Evolutionary conservation across 2,888 invertebrate species (phyloP), one percentile per base, ranked within the genome.

Genomic region (Apamea anceps): DNA sequence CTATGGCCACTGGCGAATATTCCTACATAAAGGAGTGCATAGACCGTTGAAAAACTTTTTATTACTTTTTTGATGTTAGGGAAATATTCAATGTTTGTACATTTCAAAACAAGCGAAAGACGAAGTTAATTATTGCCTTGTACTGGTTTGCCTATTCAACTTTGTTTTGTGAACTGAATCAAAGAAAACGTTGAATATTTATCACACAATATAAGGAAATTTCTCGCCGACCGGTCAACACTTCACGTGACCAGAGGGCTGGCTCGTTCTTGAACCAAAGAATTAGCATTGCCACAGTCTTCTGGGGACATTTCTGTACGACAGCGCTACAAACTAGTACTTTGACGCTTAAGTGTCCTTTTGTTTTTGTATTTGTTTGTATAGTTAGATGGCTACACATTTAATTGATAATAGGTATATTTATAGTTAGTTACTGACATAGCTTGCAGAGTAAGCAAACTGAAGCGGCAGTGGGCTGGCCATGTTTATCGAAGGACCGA

Each of bases 61-160:
- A 82, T 75, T 78, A 66, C 28, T 84, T 77, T 67, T 60, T 72
- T 70, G n/a, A 63, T 71, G 32, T 67, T 67, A 18, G 37, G 15
- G n/a, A 75, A 77, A 75, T 66, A 68, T 67, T 51, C 72, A 66
- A 82, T 32, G 42, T 76, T 72, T 51, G 28, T 79, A 48, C n/a
- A 12, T 28, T 66, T 10, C 5, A 45, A 65, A 57, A 66, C 65
- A 51, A 25, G 18, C 18, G 13, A 48, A 32, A 21, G 32, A 32
- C 45, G 45, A 75, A 76, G 32, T 60, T 21, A 18, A 21, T 82
- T 48, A 6, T 62, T 54, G n/a, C 6, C 13, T 42, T 10, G n/a
- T 37, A 54, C 12, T 66, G 32, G n/a, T 57, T 45, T 18, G 5
- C 77, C 32, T 25, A n/a, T 51, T 28, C 37, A 57, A 73, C 15